Conservation (phyloP, 2,113 vertebrate genomes). For the Emydura subglobosa region DNA sequence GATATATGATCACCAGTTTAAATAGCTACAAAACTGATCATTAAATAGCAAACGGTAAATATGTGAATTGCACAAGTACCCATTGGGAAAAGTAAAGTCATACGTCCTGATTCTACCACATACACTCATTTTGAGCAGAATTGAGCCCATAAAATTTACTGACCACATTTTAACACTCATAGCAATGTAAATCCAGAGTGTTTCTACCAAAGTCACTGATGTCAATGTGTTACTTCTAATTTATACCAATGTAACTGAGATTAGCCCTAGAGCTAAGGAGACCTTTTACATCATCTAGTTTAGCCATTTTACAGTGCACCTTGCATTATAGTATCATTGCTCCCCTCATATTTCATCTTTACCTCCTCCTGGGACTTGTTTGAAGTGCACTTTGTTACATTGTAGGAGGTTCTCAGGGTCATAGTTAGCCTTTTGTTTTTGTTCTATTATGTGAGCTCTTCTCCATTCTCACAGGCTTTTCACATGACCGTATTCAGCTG, state of each 20-base stretch:
- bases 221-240: background rate
- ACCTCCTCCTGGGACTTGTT: background rate
- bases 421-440: background rate
- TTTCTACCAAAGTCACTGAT: background rate
- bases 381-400: too few relatives aligned
- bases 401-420: background rate
- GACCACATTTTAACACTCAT: constrained; percentile 14
- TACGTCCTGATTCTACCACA: background rate
- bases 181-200: background rate
- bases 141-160: background rate
- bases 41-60: constrained; percentile 13
- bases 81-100: constrained; percentile 25
- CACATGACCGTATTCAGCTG: background rate
- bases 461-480: background rate
- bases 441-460: background rate
- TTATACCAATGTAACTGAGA: background rate
- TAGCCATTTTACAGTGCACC: background rate
- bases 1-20: constrained; percentile 4
- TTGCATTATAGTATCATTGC: background rate
- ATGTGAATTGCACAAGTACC: background rate
- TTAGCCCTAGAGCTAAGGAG: background rate
- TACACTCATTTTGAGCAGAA: constrained; percentile 33
- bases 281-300: background rate
- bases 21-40: background rate
- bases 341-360: background rate